Evolutionary conservation across 2,113 vertebrate genomes (phyloP).

Genomic region (Microcebus ravelobensis): DNA sequence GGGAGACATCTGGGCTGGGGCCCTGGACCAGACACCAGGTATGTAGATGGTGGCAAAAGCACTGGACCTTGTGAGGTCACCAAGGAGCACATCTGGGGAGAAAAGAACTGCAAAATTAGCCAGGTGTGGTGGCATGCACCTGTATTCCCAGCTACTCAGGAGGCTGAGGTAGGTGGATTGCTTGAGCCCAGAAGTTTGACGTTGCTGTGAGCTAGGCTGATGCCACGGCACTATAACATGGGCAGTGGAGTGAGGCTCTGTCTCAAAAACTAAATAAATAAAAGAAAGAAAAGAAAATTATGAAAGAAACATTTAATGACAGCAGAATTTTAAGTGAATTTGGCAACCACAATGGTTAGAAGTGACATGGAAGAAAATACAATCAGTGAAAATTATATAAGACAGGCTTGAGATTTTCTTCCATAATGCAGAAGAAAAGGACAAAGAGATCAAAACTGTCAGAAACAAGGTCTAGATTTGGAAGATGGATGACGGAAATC

Average conservation of each 20-base stretch:
- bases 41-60: neutral
- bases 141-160: neutral
- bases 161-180: neutral
- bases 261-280: neutral
- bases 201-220: neutral
- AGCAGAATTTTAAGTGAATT: neutral
- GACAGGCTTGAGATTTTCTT: neutral
- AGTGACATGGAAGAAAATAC: neutral
- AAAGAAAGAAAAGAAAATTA: neutral
- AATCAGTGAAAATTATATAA: neutral
- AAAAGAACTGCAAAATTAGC: neutral
- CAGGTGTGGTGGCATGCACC: neutral
- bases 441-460: neutral
- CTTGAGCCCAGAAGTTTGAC: neutral
- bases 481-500: neutral
- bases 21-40: neutral
- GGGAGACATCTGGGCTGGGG: too few species aligned
- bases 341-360: neutral
- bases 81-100: neutral
- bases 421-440: neutral
- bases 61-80: neutral
- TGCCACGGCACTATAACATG: neutral
- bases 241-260: too few species aligned
- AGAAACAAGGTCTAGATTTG: neutral
- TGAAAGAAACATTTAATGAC: neutral